Conservation (phyloP, 2,797 vertebrate genomes). For the Pipistrellus pygmaeus region DNA sequence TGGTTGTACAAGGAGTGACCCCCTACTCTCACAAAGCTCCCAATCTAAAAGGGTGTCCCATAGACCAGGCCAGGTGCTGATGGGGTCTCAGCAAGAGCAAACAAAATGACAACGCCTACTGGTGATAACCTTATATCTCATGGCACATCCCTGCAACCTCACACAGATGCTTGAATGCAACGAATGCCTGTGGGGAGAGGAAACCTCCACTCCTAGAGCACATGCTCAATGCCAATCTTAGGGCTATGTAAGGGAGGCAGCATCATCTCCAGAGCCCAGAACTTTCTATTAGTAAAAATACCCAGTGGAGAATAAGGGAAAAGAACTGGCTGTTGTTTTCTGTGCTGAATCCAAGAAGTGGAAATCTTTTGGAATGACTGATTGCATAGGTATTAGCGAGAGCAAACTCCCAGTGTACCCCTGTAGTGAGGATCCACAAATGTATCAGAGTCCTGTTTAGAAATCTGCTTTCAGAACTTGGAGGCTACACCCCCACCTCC, state of each 20-base stretch:
- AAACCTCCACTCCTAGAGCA: fast-evolving
- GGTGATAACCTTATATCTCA: fast-evolving
- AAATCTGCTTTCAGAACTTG: not conserved
- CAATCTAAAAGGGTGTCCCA: not conserved
- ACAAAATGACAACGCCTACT: not conserved
- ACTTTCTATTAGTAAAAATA: not conserved
- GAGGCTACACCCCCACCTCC: fast-evolving
- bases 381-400: fast-evolving
- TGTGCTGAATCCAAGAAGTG: not conserved
- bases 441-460: not conserved
- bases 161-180: fast-evolving
- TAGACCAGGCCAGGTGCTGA: too few species aligned
- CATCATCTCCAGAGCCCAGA: not conserved
- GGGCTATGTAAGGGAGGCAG: not conserved
- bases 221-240: not conserved
- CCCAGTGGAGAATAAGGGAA: too few species aligned
- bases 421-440: fast-evolving
- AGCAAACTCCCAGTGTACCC: not conserved
- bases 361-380: not conserved
- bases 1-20: not conserved
- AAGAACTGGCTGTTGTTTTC: not conserved
- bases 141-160: not conserved
- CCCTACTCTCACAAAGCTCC: not conserved
- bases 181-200: not conserved
- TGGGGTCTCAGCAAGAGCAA: not conserved